Base-by-base conservation (phyloP, 1,140 invertebrate genomes). In the Eurosta solidaginis region DNA sequence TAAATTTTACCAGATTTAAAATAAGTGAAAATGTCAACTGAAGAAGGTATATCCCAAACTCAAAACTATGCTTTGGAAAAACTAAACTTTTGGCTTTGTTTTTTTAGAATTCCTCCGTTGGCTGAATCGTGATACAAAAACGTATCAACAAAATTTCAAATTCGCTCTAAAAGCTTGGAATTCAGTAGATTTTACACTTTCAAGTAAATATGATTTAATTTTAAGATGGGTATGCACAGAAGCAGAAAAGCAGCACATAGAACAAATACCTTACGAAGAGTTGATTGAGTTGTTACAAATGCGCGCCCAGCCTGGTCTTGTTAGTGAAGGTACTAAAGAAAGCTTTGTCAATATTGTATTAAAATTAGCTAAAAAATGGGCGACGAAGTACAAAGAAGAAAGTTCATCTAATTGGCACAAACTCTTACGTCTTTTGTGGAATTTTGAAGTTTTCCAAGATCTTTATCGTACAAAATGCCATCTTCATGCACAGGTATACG, bases 131-230 rank as follows among this genome's bases (percentile, higher is more conserved):
- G 5, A 74, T 22, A 77, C 80, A 49, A 84, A 84, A 27, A 25
- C 76, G 6, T 84, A 80, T 12, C 27, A 77, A 12, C 77, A 82
- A 74, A 84, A 83, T 74, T 40, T 87, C 27, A 80, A 81, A 9
- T 87, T 87, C 59, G 82, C 84, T 3, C 79, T 85, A 2, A 86
- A 85, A 74, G 81, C 82, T 5, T 87, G 86, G 84, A 83, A 83
- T 75, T 87, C 86, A 0, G 79, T 82, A 1, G 86, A 87, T 36
- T 87, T 86, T n/a, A 77, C 78, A 2, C 81, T 85, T 27, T 76
- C 79, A 22, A 82, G 77, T 47, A 87, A 87, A 82, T 83, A 85
- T 49, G 85, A 87, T 68, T 63, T 83, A 14, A 74, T 87, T 12
- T 59, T 84, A 3, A 50, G 81, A 36, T 87, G 86, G 86, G 78